Evolutionary conservation across 2,888 invertebrate species (phyloP), one percentile per base, ranked within the genome.

Genomic region (Pollenia amentaria): DNA sequence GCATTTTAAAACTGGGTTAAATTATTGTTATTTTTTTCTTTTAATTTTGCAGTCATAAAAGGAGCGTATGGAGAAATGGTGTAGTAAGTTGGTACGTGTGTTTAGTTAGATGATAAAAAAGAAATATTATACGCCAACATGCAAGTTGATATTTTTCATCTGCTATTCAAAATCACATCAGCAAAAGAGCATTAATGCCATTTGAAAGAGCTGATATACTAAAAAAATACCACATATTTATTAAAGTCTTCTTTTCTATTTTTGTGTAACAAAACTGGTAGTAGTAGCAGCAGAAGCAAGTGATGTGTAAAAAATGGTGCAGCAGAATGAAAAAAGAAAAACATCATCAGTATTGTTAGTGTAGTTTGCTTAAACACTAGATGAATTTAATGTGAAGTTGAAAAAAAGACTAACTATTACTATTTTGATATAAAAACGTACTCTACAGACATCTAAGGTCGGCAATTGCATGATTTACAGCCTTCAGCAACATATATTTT

Each of bases 301-400:
- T 72, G 65, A 78, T 65, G 83, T 72, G 83, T 84, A 18, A 78
- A 84, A 72, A 78, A 57, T 64, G 38, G 83, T 83, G 55, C 76
- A 70, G 18, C n/a, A 16, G 48, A 81, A 40, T 48, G 46, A 69
- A 48, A 18, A 44, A 46, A 46, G 14, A 40, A 57, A 75, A 60
- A 55, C 12, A 40, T 29, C 51, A 44, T 11, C 18, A 42, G 40
- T 16, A 38, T 48, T 62, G 75, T 48, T 40, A 40, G 11, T 62
- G 51, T 14, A 42, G 60, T 70, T 69, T 48, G 38, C 46, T 57
- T 48, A 29, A 46, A 42, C 4, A 16, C 51, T 51, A 51, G 51
- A 11, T 4, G 18, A 69, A 29, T 69, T 48, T 38, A 38, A 69
- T 16, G 16, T 11, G 10, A 42, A 12, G 29, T 29, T 29, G 21